phyloP scores from a whole-genome alignment of 2,113 vertebrate species.

The Halcyon senegalensis region DNA sequence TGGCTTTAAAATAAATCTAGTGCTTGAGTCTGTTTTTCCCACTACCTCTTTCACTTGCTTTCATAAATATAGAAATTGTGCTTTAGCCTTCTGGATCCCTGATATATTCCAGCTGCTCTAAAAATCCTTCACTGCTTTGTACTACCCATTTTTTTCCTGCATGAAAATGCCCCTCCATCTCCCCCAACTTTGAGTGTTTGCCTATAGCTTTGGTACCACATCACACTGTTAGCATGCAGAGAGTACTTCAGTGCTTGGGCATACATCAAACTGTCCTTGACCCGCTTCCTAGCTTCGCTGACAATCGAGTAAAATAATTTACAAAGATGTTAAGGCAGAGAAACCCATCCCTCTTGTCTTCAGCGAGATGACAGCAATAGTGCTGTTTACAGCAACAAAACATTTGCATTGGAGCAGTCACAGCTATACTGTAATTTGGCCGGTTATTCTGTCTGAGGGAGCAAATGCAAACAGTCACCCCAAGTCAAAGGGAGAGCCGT shows the following conservation, averaged over 20 bases:
- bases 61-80: not conserved
- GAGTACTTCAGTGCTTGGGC: not conserved
- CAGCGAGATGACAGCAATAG: not conserved
- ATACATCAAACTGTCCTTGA: not conserved
- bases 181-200: not conserved
- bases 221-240: not conserved
- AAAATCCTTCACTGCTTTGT: not conserved
- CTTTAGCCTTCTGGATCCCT: not conserved
- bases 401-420: not conserved
- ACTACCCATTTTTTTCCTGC: not conserved
- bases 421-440: not conserved
- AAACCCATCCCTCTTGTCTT: not conserved
- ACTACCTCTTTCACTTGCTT: not conserved
- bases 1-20: not conserved
- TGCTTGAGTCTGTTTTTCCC: not conserved
- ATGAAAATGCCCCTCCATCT: not conserved
- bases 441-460: not conserved
- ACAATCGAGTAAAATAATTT: not conserved
- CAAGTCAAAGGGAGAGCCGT: not conserved
- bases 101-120: not conserved
- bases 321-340: not conserved
- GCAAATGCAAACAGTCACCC: not conserved
- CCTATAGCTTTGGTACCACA: not conserved
- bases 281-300: not conserved
- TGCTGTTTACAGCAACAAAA: not conserved